These are phyloP conservation scores for Sakesphorus luctuosus DNA, from an alignment of 2,113 vertebrate genomes.

Conservation along the genomic window DNA sequence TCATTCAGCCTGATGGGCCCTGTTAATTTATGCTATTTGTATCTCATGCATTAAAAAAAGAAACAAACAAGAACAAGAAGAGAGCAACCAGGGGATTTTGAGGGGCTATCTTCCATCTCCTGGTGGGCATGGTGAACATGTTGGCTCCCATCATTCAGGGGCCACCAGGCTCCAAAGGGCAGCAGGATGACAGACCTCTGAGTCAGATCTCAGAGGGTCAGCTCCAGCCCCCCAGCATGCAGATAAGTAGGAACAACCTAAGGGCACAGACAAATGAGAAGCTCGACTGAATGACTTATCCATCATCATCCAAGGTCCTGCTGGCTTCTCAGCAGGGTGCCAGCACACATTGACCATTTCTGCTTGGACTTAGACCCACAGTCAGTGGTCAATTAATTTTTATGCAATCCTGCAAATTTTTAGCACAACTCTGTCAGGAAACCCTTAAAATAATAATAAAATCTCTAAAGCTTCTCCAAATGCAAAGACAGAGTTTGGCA, in stretches of 20 bases:
- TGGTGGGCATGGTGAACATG: accelerated
- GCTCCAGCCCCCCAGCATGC: neutral
- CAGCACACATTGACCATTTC: neutral
- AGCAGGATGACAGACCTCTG: neutral
- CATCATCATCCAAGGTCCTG: neutral
- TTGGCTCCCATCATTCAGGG: neutral
- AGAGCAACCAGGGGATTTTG: neutral
- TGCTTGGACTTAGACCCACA: neutral
- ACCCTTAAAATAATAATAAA: neutral
- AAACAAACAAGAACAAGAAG: neutral
- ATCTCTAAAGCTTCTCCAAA: neutral
- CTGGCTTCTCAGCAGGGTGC: neutral
- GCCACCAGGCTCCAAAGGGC: neutral
- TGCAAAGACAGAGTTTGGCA: neutral
- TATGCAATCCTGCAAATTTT: neutral
- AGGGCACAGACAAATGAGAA: neutral
- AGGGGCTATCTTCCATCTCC: neutral
- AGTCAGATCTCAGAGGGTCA: neutral
- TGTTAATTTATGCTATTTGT: neutral
- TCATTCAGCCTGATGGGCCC: neutral
- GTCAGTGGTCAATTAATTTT: neutral
- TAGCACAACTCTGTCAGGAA: neutral
- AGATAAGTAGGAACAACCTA: neutral
- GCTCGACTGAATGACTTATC: neutral
- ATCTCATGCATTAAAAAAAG: neutral